Base-by-base conservation (phyloP, 2,888 invertebrate species). In the Apamea monoglypha region DNA sequence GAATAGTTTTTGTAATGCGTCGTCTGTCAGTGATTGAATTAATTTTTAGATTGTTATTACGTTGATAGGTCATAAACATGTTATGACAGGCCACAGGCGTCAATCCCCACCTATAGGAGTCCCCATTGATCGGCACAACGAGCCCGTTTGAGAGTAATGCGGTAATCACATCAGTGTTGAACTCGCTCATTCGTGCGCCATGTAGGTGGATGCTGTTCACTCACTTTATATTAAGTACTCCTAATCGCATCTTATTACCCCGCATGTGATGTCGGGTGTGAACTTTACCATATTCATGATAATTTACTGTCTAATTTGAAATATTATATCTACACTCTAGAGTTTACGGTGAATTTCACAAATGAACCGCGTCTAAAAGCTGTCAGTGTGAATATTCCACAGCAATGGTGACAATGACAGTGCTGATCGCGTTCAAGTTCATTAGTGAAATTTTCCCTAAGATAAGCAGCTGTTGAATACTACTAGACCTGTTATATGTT, bases 141-240 rank as follows among this genome's bases (percentile, higher is more conserved):
- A 63, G 53, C 53, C n/a, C 44, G 25, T 71, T 67, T 63, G 64
- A 44, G 85, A n/a, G 74, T 85, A 71, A 85, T 32, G 53, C 61
- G 61, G 69, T 85, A 82, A 85, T 85, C 81, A n/a, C 53, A 74
- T 85, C 82, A 85, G 36, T 16, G n/a, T 59, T 25, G 56, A 67
- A 69, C 72, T 72, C 75, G 36, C n/a, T 82, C 82, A 85, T 32
- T 53, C 73, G 64, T 66, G 64, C 44, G 18, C n/a, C 16, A 36
- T 68, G 66, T 50, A 50, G 63, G 50, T 50, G 66, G 64, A 16
- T 21, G 61, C 25, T 74, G 84, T 14, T 85, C 81, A 74, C 44
- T 78, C 73, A 72, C 53, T 74, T 71, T 47, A 59, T 71, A 68
- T 85, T 69, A 40, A 40, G 40, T 40, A 76, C 40, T 72, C 69